These are phyloP conservation scores for Cephus rjabovi DNA, from an alignment of 2,888 invertebrate species.

Conservation along the genomic window DNA sequence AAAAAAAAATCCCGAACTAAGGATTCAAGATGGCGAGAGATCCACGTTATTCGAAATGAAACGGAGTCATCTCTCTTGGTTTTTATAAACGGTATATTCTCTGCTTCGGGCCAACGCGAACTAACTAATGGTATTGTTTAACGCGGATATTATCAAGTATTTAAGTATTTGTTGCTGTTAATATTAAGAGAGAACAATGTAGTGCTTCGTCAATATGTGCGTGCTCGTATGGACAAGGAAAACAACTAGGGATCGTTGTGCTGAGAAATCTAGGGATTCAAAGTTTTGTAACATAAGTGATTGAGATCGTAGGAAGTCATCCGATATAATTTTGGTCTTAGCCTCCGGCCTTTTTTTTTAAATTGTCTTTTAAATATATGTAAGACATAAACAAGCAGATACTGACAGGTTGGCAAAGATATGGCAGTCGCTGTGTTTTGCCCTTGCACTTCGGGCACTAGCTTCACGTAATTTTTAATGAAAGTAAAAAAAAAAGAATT, in stretches of 20 bases:
- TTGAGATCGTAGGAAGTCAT: neutral
- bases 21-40: neutral
- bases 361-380: neutral
- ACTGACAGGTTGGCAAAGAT: neutral
- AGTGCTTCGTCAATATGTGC: neutral
- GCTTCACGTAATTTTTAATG: neutral
- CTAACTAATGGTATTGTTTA: neutral
- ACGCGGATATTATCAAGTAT: neutral
- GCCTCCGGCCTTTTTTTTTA: neutral
- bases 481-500: neutral
- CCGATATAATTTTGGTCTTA: neutral
- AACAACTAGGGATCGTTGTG: neutral
- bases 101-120: neutral
- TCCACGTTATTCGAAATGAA: neutral
- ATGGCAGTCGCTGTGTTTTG: neutral
- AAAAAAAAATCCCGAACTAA: neutral
- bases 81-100: neutral
- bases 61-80: neutral
- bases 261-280: neutral
- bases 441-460: neutral
- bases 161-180: neutral
- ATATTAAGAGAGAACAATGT: neutral
- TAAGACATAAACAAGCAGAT: neutral
- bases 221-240: neutral
- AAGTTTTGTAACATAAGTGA: neutral